Conservation (phyloP, 2,797 vertebrate genomes). For the Clarias platycephalus region DNA sequence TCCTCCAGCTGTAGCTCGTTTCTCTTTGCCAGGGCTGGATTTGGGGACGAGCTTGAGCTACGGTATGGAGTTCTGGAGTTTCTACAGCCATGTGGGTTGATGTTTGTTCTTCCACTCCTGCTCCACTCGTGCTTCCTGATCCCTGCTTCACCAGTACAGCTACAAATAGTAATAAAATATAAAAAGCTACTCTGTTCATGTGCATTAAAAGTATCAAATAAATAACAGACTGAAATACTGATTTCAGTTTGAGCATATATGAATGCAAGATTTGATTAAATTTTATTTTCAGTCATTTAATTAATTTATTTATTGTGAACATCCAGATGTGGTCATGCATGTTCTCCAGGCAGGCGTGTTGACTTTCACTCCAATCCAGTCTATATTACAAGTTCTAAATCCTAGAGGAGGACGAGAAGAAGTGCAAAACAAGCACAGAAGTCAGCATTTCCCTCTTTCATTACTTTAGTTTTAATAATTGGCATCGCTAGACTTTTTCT, state of each 20-base stretch:
- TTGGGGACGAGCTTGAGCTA: background rate
- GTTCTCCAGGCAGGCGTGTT: conserved; percentile 26
- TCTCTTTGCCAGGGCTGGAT: conserved; percentile 12
- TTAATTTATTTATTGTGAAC: background rate
- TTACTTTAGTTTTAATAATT: conserved; percentile 6
- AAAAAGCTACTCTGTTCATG: background rate
- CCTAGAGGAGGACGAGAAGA: background rate
- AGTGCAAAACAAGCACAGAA: background rate
- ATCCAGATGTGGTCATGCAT: background rate
- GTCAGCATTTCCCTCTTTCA: conserved; percentile 15
- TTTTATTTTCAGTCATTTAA: background rate
- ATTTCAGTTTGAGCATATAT: background rate
- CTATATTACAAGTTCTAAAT: background rate
- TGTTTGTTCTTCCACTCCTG: background rate
- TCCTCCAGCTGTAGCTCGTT: conserved; percentile 8
- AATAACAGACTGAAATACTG: background rate
- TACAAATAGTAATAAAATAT: background rate
- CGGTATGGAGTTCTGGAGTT: conserved; percentile 7
- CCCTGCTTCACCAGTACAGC: background rate
- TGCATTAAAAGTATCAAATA: background rate
- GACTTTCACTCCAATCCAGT: conserved; percentile 11
- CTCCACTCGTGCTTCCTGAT: background rate
- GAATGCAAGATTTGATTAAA: background rate
- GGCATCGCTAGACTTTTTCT: background rate
- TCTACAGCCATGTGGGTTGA: conserved; percentile 19